These are phyloP conservation scores for Oryzaephilus surinamensis DNA, from an alignment of 1,140 invertebrate genomes.

Conservation along the genomic window DNA sequence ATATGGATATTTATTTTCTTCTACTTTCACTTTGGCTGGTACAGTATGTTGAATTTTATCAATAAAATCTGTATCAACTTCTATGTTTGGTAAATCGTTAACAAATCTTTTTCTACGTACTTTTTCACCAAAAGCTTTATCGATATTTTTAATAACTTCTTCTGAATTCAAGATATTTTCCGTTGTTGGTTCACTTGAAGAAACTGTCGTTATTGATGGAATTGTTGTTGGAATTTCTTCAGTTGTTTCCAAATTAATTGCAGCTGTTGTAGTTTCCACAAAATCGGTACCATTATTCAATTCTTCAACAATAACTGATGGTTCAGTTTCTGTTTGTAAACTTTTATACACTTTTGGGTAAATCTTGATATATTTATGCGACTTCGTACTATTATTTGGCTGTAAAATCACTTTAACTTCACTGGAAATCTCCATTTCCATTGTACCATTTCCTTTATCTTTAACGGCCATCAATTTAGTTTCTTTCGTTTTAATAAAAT, in stretches of 20 bases:
- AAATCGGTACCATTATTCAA: constrained; percentile 9
- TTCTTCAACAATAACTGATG: constrained; percentile 1
- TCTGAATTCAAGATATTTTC: constrained; percentile 1
- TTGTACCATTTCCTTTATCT: constrained; percentile 23
- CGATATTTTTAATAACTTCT: neutral
- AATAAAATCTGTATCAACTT: constrained; percentile 15
- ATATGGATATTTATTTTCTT: constrained; percentile 26
- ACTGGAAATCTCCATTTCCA: constrained; percentile 26
- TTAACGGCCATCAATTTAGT: constrained; percentile 36
- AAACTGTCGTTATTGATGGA: neutral
- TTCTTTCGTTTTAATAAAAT: constrained; percentile 35
- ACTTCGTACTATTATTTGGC: constrained; percentile 18
- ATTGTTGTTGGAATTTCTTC: neutral
- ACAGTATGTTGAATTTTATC: constrained; percentile 9
- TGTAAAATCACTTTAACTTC: constrained; percentile 21
- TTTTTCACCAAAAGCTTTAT: too few species aligned
- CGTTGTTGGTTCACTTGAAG: too few species aligned
- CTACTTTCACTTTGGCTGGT: neutral
- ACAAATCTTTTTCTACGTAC: constrained; percentile 12
- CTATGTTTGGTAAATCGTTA: constrained; percentile 14
- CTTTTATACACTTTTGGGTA: constrained; percentile 19
- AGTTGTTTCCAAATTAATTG: too few species aligned
- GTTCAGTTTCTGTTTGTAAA: constrained; percentile 4
- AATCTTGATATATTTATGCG: constrained; percentile 24
- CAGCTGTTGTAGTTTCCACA: too few species aligned